phyloP scores from a whole-genome alignment of 2,797 vertebrate genomes.

The Crocidura indochinensis region DNA sequence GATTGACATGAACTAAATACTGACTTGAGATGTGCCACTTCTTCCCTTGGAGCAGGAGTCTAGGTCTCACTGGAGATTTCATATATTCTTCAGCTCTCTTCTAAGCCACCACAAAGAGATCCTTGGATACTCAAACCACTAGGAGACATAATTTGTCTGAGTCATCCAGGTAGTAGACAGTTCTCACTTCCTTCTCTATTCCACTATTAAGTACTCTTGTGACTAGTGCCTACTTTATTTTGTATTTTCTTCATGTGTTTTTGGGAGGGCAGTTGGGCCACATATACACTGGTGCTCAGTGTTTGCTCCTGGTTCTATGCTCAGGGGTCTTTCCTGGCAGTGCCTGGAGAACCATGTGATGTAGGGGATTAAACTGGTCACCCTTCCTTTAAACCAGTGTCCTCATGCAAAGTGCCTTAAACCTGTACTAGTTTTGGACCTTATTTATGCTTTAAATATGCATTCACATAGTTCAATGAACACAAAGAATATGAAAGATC shows the following conservation, averaged over 20 bases:
- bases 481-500: background rate
- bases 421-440: background rate
- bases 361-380: too few relatives aligned
- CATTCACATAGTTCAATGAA: constrained; percentile 9
- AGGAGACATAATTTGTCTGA: background rate
- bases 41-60: background rate
- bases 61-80: too few relatives aligned
- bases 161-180: background rate
- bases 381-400: too few relatives aligned
- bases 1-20: background rate
- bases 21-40: background rate
- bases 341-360: too few relatives aligned
- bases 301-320: too few relatives aligned
- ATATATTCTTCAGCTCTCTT: background rate
- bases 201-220: background rate
- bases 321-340: too few relatives aligned
- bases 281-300: too few relatives aligned
- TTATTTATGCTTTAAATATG: constrained; percentile 47
- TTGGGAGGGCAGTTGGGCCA: too few relatives aligned
- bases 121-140: too few relatives aligned
- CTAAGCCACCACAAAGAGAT: background rate
- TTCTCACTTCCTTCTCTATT: background rate
- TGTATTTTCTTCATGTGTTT: background rate
- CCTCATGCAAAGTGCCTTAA: too few relatives aligned
- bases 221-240: constrained; percentile 4